Base-by-base conservation (phyloP, 2,888 invertebrate species). In the Adelphocoris suturalis region DNA sequence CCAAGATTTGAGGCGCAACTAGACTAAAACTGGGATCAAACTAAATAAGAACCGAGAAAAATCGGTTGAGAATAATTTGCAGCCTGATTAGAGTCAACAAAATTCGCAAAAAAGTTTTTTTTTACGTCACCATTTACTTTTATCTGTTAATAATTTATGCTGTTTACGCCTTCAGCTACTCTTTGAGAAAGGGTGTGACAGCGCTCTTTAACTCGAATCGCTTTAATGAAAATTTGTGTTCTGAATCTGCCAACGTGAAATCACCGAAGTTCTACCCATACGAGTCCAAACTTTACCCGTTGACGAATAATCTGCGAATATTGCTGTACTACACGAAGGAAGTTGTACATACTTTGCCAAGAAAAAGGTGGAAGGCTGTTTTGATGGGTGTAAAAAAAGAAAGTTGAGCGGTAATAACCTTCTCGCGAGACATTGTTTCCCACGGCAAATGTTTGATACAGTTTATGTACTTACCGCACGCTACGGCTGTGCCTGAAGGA, bases 381-480 rank as follows among this genome's bases (percentile, higher is more conserved):
- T 68, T 80, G 78, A 82, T 47, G 47, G 82, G 55, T 47, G 55
- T 28, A 52, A 82, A 82, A 82, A 82, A 82, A 37, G 37, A 37
- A 37, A 82, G 55, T 82, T 52, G 82, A 82, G 82, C 55, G n/a
- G 82, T 82, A 82, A 82, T 82, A 82, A 82, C 82, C 52, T 68
- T 68, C 68, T 78, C 78, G 78, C 55, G 82, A 48, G 82, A 82
- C 52, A 52, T 82, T 82, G 82, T 82, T 48, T 82, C 55, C 82
- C 27, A n/a, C 82, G 46, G 47, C 82, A 82, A 52, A 48, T 82
- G 82, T 82, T 82, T 82, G 82, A 82, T 82, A 82, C 52, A 82
- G 82, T 82, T 82, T 82, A 82, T 82, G 82, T 82, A 82, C 52
- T 52, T 52, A 82, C 82, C 47, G 82, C 82, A 82, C 82, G 82